Conservation (phyloP, 2,797 vertebrate species). For the Perodicticus potto region DNA sequence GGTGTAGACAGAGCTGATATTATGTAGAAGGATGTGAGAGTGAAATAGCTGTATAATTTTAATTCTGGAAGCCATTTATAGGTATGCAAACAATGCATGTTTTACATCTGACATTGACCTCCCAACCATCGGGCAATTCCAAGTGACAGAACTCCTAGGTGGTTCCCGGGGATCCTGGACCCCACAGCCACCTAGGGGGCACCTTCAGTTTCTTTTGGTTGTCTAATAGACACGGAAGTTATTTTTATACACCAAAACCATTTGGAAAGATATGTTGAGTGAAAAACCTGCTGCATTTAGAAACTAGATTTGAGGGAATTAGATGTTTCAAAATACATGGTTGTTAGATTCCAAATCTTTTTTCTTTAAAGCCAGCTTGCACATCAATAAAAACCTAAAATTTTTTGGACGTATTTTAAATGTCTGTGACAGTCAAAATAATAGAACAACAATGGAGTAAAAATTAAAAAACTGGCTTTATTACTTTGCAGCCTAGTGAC, state of each 20-base stretch:
- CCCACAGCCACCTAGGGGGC: not conserved
- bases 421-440: conserved; percentile 22
- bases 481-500: not conserved
- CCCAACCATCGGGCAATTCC: not conserved
- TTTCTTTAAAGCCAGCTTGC: conserved; percentile 26
- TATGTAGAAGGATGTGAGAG: not conserved
- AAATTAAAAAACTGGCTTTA: not conserved
- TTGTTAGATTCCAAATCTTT: conserved; percentile 49
- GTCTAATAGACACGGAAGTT: conserved; percentile 25
- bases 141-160: conserved; percentile 9
- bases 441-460: not conserved
- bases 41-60: not conserved
- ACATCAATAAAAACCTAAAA: conserved; percentile 28
- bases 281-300: conserved; percentile 67
- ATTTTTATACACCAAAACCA: conserved; percentile 57
- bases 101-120: not conserved
- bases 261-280: conserved; percentile 59
- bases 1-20: not conserved
- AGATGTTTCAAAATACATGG: conserved; percentile 49
- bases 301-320: conserved; percentile 56
- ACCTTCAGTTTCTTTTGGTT: conserved; percentile 40
- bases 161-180: not conserved
- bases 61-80: conserved; percentile 36
- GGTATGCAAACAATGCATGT: not conserved
- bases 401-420: conserved; percentile 40